These are phyloP conservation scores for Rallus limicola DNA, from an alignment of 2,113 vertebrate species.

Conservation along the genomic window DNA sequence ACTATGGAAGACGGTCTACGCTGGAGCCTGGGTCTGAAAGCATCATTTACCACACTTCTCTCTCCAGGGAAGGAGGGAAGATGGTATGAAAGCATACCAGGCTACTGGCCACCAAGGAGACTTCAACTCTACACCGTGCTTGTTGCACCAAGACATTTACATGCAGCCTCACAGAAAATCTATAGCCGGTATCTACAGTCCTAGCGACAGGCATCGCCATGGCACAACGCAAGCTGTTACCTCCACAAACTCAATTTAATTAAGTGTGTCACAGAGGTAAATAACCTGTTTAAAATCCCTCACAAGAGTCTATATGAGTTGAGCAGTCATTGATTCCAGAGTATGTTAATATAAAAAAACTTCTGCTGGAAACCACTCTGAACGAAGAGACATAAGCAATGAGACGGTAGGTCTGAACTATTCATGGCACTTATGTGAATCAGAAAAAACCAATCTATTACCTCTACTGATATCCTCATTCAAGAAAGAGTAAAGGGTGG, in stretches of 20 bases:
- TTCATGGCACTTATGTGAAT: accelerated
- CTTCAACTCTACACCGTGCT: background rate
- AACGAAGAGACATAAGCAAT: background rate
- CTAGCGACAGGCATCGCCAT: background rate
- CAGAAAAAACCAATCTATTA: background rate
- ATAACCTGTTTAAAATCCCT: background rate
- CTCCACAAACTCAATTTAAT: background rate
- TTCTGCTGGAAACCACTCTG: background rate
- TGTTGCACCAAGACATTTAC: background rate
- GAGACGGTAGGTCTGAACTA: background rate
- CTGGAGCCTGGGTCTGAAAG: background rate
- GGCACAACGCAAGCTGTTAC: background rate
- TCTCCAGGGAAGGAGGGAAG: background rate
- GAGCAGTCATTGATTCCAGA: background rate
- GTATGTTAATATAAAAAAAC: background rate
- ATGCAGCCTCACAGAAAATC: background rate
- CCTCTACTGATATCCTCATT: background rate
- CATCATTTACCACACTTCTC: background rate
- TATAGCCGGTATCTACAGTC: background rate
- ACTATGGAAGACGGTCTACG: background rate
- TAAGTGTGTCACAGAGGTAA: background rate
- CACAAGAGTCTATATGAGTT: background rate
- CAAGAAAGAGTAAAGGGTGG: background rate
- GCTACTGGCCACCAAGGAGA: background rate
- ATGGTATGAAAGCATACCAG: background rate